Conservation (phyloP, 1,140 invertebrate species). For the Aradophagus sp. region DNA sequence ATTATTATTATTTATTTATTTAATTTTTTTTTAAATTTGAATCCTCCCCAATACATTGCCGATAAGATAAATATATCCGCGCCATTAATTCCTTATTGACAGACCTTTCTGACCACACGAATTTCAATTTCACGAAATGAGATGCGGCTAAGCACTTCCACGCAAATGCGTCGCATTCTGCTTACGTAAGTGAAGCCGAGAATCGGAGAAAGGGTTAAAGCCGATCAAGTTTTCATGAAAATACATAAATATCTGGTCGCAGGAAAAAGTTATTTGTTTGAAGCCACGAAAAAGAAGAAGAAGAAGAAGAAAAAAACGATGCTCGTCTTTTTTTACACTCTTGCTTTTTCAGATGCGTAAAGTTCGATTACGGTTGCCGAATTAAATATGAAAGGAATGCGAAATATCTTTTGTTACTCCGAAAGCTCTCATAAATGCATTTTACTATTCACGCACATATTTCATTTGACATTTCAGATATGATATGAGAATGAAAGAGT, state of each 20-base stretch:
- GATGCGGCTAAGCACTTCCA: constrained; percentile 60
- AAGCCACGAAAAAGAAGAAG: constrained; percentile 1
- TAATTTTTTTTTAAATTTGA: too few species aligned
- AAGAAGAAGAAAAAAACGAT: too few species aligned
- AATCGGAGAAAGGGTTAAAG: constrained; percentile 46
- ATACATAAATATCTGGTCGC: constrained; percentile 30
- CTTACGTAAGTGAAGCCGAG: constrained; percentile 46
- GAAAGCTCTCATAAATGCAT: constrained; percentile 31
- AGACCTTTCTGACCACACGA: constrained; percentile 55
- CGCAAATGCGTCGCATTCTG: constrained; percentile 57
- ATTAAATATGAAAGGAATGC: constrained; percentile 40
- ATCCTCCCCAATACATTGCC: too few species aligned
- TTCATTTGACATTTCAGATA: constrained; percentile 49
- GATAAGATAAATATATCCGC: constrained; percentile 26
- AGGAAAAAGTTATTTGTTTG: constrained; percentile 12
- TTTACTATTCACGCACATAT: constrained; percentile 30
- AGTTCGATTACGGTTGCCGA: constrained; percentile 28
- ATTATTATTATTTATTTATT: too few species aligned
- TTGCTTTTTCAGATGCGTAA: constrained; percentile 13
- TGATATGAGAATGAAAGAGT: constrained; percentile 35
- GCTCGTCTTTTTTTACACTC: too few species aligned
- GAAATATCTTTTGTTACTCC: constrained; percentile 28
- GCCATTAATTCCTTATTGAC: constrained; percentile 36
- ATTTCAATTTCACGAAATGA: constrained; percentile 62
- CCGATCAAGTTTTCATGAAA: constrained; percentile 44